phyloP scores from a whole-genome alignment of 2,113 vertebrate genomes.

The Spea multiplicata region DNA sequence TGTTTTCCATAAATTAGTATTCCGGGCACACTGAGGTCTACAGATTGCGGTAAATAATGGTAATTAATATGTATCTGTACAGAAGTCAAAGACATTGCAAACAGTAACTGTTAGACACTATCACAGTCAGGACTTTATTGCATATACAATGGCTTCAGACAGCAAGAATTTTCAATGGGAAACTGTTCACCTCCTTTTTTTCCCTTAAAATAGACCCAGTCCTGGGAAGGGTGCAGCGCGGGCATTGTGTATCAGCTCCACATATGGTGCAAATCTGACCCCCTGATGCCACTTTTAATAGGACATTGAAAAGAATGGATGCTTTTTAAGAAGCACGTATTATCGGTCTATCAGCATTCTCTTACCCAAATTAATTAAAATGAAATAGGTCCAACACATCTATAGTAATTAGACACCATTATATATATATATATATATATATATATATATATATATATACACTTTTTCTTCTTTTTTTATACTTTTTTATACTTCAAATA shows the following conservation, averaged over 20 bases:
- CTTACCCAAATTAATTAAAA: too few species aligned
- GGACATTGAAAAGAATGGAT: constrained; percentile 7
- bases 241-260: constrained; percentile 57
- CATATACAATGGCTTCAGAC: constrained; percentile 1
- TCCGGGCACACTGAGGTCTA: background rate
- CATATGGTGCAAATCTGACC: constrained; percentile 56
- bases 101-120: constrained; percentile 6
- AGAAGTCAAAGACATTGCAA: constrained; percentile 7
- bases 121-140: constrained; percentile 3
- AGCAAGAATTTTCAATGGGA: constrained; percentile 1
- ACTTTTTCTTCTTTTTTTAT: too few species aligned
- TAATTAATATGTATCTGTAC: constrained; percentile 26
- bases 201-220: background rate
- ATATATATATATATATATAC: too few species aligned
- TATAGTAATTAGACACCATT: too few species aligned
- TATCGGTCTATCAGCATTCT: too few species aligned
- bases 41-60: constrained; percentile 18
- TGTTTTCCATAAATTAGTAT: background rate
- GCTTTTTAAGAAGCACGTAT: constrained; percentile 1
- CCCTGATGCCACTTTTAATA: constrained; percentile 21
- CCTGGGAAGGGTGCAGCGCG: constrained; percentile 16
- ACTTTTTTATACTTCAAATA: too few species aligned
- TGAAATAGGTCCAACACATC: too few species aligned
- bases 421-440: too few species aligned
- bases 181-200: background rate